Evolutionary conservation across 2,888 invertebrate genomes (phyloP), one percentile per base, ranked within the genome.

Genomic region (Hemithea aestivaria): DNA sequence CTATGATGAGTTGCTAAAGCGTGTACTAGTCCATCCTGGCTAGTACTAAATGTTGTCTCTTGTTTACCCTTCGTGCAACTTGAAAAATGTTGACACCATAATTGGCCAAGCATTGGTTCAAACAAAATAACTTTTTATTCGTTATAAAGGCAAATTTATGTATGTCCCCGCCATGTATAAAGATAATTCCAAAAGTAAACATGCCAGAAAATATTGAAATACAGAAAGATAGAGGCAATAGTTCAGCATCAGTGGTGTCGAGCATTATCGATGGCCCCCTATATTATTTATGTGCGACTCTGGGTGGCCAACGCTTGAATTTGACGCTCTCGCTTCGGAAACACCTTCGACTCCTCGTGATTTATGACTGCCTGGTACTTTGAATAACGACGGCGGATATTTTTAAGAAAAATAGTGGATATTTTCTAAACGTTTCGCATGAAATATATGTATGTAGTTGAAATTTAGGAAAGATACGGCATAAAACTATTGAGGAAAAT

Each of bases 261-360:
- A 50, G 50, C 39, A 59, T 66, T 70, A 72, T 72, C 64, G 68
- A 68, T 64, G 60, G 61, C 53, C 51, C 66, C 73, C 66, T 73
- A 74, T 72, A 76, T 78, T 78, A 83, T 84, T 84, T 83, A 83
- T 79, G 57, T 49, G 45, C 59, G 62, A 63, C 63, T 67, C 60
- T 53, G 55, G 62, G 58, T 69, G 53, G 69, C 63, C 66, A 56
- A 55, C 50, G 58, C 50, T 64, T 55, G 51, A 50, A 56, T 56
- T 56, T 63, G 64, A 64, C 56, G 59, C 59, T 61, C 58, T 56
- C 56, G 59, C 58, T 73, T 80, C 70, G 65, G 69, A 66, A 67
- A 66, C 63, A 68, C 66, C 66, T 63, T 58, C 40, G 47, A 42
- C 53, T 58, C 53, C 50, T 48, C 35, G 45, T 78, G 78, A 82